These are phyloP conservation scores for Ictalurus punctatus DNA, from an alignment of 2,113 vertebrate species.

Conservation along the genomic window DNA sequence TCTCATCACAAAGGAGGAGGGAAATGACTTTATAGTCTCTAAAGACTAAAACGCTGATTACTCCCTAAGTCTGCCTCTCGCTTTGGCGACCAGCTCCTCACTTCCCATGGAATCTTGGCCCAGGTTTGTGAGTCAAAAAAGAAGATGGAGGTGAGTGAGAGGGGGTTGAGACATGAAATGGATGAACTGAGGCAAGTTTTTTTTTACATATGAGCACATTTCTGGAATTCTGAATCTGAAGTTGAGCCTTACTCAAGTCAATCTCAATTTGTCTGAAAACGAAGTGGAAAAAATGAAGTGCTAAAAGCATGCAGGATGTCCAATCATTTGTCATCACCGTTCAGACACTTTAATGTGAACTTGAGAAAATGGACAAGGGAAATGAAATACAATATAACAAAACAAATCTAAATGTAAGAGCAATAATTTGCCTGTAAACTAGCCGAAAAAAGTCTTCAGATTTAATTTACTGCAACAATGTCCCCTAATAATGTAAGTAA, in stretches of 20 bases:
- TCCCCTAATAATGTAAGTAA: not conserved
- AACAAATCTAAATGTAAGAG: not conserved
- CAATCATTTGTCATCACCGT: slow-evolving; percentile 19
- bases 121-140: slow-evolving; percentile 31
- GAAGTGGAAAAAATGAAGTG: slow-evolving; percentile 20
- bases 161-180: slow-evolving; percentile 49
- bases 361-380: not conserved
- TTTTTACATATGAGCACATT: slow-evolving; percentile 39
- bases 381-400: not conserved
- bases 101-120: slow-evolving; percentile 71
- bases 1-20: slow-evolving; percentile 66
- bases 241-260: slow-evolving; percentile 23
- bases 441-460: not conserved
- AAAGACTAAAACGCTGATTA: slow-evolving; percentile 71
- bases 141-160: slow-evolving; percentile 12
- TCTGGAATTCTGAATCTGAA: slow-evolving; percentile 36
- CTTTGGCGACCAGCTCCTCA: slow-evolving; percentile 52
- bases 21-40: slow-evolving; percentile 67
- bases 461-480: not conserved
- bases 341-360: slow-evolving; percentile 4
- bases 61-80: slow-evolving; percentile 65
- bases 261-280: slow-evolving; percentile 5
- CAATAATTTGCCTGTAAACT: not conserved
- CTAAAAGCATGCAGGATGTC: not conserved
- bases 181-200: slow-evolving; percentile 56